Conservation (phyloP, 1,140 invertebrate species). For the Delia radicum region DNA sequence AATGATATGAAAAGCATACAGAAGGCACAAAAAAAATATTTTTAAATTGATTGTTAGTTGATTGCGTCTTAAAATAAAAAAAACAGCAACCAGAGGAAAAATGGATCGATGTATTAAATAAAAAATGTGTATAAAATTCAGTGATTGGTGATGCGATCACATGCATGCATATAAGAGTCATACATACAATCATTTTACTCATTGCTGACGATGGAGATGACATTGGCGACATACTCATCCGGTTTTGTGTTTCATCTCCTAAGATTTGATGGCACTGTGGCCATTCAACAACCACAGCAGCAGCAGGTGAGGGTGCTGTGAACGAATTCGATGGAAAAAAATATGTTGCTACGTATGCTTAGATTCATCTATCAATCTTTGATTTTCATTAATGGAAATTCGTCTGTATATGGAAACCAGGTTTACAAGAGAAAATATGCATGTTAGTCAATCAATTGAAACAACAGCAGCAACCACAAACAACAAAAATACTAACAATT, state of each 20-base stretch:
- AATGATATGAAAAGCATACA: neutral
- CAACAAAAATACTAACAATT: neutral
- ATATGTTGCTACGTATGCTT: neutral
- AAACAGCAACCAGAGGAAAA: neutral
- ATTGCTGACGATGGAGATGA: conserved; percentile 40
- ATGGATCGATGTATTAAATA: neutral
- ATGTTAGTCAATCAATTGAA: conserved; percentile 17
- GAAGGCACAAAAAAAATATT: neutral
- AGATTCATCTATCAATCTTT: neutral
- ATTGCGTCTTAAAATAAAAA: conserved; percentile 10
- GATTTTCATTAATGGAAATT: neutral
- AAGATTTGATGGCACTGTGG: neutral
- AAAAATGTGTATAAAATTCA: conserved; percentile 15
- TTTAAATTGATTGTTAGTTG: conserved; percentile 17
- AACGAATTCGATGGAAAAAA: neutral
- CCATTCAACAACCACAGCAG: neutral
- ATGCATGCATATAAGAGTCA: neutral
- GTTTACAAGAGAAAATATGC: conserved; percentile 22
- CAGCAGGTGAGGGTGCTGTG: neutral
- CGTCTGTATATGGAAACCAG: conserved; percentile 8
- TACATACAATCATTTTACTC: conserved; percentile 39
- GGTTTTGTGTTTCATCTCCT: conserved; percentile 37
- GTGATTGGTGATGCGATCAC: conserved; percentile 14
- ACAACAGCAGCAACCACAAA: neutral
- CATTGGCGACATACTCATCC: conserved; percentile 50